Percentiles rank a stretch among this genome's conserved stretches.
Evolutionary conservation across 2,888 invertebrate species (phyloP).

Genomic region (Chymomyza amoena): DNA sequence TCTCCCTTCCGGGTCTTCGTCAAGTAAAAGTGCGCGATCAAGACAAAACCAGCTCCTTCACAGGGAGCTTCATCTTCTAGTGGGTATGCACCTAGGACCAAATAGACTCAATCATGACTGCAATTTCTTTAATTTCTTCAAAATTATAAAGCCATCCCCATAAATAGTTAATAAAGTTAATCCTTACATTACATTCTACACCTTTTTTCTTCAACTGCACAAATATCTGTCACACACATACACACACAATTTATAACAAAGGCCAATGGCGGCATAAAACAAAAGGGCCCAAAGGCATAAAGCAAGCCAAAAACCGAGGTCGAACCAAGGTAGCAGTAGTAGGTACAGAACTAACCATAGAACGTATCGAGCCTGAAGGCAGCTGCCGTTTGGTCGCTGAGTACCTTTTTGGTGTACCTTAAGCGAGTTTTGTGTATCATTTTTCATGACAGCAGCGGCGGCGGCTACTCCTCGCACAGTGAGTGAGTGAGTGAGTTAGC

Average conservation of each 20-base stretch:
- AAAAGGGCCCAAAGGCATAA: constrained; percentile 67
- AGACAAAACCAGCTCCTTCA: too few species aligned
- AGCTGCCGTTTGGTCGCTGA: constrained; percentile 43
- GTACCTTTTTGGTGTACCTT: constrained; percentile 21
- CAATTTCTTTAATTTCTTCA: too few species aligned
- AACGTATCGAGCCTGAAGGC: constrained; percentile 16
- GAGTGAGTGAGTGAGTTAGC: constrained; percentile 9
- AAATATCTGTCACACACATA: constrained; percentile 1
- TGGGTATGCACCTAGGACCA: too few species aligned
- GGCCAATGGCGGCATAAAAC: constrained; percentile 68
- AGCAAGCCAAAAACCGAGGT: constrained; percentile 51
- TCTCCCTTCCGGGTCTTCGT: too few species aligned
- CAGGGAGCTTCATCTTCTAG: too few species aligned
- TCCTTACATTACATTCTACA: not conserved
- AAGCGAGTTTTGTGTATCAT: constrained; percentile 66
- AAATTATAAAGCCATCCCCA: too few species aligned
- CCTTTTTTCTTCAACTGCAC: not conserved
- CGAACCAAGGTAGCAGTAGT: constrained; percentile 4
- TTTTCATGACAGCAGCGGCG: constrained; percentile 57
- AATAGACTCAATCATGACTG: too few species aligned
- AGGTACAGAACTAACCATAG: constrained; percentile 33
- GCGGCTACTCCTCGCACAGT: constrained; percentile 24
- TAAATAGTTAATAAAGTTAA: too few species aligned
- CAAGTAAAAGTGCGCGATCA: too few species aligned
- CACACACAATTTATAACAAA: constrained; percentile 62